These are phyloP conservation scores for Caenorhabditis drosophilae DNA, from an alignment of 2,888 invertebrate species.

Conservation along the genomic window DNA sequence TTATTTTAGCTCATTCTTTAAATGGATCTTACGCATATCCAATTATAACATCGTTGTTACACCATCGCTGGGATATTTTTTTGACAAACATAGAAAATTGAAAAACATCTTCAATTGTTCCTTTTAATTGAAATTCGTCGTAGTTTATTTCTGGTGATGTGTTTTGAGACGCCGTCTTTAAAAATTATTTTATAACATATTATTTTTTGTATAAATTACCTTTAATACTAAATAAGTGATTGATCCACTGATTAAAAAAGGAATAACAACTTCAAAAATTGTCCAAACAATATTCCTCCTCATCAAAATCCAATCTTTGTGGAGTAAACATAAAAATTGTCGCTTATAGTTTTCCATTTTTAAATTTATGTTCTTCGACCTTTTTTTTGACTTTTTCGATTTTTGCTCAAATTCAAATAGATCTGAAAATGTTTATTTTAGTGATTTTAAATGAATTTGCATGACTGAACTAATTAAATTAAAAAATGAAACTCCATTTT, in stretches of 20 bases:
- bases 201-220: too few relatives aligned
- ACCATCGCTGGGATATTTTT: conserved; percentile 19
- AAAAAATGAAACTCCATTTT: too few relatives aligned
- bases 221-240: conserved; percentile 50
- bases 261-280: conserved; percentile 55
- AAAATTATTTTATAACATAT: too few relatives aligned
- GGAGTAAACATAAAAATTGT: conserved; percentile 52
- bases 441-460: too few relatives aligned
- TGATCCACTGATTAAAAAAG: conserved; percentile 48
- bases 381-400: too few relatives aligned
- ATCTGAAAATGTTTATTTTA: too few relatives aligned
- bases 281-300: conserved; percentile 57
- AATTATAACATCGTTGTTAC: conserved; percentile 8
- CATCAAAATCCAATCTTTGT: conserved; percentile 60
- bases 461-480: too few relatives aligned
- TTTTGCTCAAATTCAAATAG: too few relatives aligned
- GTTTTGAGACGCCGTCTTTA: conserved; percentile 7
- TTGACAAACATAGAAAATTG: conserved; percentile 9
- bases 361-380: too few relatives aligned
- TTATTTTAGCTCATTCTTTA: too few relatives aligned
- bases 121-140: conserved; percentile 16
- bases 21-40: conserved; percentile 29
- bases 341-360: too few relatives aligned
- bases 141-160: conserved; percentile 11
- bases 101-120: conserved; percentile 27